These are phyloP conservation scores for Todus mexicanus DNA, from an alignment of 2,797 vertebrate species.

Conservation along the genomic window DNA sequence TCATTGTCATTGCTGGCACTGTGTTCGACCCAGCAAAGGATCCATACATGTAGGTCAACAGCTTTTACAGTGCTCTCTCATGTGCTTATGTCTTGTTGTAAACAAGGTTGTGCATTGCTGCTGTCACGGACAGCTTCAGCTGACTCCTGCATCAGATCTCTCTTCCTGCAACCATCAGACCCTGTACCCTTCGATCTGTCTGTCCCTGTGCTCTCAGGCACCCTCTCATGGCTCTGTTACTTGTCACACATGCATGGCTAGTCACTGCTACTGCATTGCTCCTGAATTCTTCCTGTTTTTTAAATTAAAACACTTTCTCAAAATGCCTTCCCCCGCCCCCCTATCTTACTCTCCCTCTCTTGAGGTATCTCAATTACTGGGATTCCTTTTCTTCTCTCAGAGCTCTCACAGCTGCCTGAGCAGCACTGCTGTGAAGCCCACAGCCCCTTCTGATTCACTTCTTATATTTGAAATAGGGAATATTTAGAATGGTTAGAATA, in stretches of 20 bases:
- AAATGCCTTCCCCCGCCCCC: background rate
- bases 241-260: background rate
- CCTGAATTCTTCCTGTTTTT: background rate
- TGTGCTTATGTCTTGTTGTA: background rate
- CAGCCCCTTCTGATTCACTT: background rate
- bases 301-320: background rate
- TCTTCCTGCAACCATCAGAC: background rate
- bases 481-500: slow-evolving; percentile 33
- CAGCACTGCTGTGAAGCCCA: background rate
- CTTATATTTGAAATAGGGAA: background rate
- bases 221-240: background rate
- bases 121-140: background rate
- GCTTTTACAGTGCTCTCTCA: background rate
- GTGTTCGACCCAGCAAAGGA: background rate
- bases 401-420: background rate
- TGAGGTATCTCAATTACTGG: background rate
- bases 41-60: background rate
- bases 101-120: background rate
- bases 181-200: background rate
- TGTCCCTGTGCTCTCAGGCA: background rate
- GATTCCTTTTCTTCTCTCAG: slow-evolving; percentile 36
- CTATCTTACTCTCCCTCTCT: background rate
- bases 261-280: background rate
- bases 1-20: background rate
- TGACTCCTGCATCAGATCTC: background rate